Evolutionary conservation across 2,888 invertebrate species (phyloP).

Genomic region (Melinaea marsaeus): DNA sequence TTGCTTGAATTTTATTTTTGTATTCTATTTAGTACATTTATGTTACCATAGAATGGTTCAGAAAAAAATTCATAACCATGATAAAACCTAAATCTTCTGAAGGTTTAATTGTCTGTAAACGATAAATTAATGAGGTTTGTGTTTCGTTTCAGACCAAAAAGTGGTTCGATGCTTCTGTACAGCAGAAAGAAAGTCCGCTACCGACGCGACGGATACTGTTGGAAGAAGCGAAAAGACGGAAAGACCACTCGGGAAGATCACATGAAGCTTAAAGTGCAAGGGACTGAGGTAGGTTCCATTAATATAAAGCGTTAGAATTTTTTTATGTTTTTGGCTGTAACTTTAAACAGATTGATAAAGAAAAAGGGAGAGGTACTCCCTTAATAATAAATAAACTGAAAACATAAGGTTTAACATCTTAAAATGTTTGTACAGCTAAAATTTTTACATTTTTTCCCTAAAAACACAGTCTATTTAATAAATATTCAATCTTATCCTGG

Average conservation of each 20-base stretch:
- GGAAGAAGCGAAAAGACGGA: constrained; percentile 99
- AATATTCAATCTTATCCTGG: no score
- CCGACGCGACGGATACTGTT: constrained; percentile 97
- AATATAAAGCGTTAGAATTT: background rate
- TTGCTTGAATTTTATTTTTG: background rate
- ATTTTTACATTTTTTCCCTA: no score
- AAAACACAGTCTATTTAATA: no score
- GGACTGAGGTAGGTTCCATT: constrained; percentile 85
- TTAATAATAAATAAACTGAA: no score
- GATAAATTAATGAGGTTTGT: background rate
- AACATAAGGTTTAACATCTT: no score
- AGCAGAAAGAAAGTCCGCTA: constrained; percentile 97
- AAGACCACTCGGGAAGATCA: constrained; percentile 99
- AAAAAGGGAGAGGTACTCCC: no score
- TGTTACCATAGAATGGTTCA: background rate
- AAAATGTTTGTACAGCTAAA: no score
- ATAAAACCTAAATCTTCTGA: no score
- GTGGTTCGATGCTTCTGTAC: constrained; percentile 97
- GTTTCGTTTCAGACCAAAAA: constrained; percentile 86
- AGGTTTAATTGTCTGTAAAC: no score
- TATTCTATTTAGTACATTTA: background rate
- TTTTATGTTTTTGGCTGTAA: background rate
- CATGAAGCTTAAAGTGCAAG: constrained; percentile 99
- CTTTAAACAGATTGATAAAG: no score
- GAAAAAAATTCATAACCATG: background rate